A percentile compares a stretch with the other conserved stretches of the same genome.
phyloP scores from a whole-genome alignment of 2,888 invertebrate species.

The Papilio elwesi region DNA sequence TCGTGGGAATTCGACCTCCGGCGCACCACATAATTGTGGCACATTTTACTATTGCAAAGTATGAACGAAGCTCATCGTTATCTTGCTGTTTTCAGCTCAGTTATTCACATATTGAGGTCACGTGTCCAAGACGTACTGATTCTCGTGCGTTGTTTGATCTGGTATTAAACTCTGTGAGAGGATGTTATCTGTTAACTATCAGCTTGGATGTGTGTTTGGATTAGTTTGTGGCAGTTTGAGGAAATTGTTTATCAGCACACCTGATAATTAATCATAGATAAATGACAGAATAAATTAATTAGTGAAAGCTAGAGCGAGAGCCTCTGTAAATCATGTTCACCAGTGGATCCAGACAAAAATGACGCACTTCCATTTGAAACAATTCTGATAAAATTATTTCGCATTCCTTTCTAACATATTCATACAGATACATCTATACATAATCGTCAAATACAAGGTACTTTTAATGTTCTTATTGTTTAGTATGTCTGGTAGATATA shows the following conservation, averaged over 20 bases:
- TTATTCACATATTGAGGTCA: conserved; percentile 29
- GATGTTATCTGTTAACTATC: conserved; percentile 35
- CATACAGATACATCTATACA: no score
- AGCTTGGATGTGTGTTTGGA: conserved; percentile 6
- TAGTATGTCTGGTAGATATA: no score
- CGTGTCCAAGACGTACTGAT: conserved; percentile 28
- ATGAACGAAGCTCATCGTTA: conserved; percentile 5
- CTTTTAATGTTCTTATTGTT: no score
- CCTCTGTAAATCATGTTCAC: no score
- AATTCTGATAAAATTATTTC: no score
- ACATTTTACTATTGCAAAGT: conserved; percentile 1
- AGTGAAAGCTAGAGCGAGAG: not conserved
- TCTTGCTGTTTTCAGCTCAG: conserved; percentile 16
- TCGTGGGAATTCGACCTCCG: conserved; percentile 18
- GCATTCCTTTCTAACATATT: no score
- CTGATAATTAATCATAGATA: not conserved
- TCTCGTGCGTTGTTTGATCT: conserved; percentile 26
- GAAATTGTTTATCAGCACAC: not conserved
- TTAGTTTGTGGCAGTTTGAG: conserved; percentile 22
- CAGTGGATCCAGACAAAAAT: no score
- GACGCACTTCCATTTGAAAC: no score
- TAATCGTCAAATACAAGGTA: no score
- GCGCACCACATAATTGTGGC: conserved; percentile 2
- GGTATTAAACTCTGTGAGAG: conserved; percentile 17
- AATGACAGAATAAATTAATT: not conserved